phyloP scores from a whole-genome alignment of 2,888 invertebrate genomes.

The Bombylius major region DNA sequence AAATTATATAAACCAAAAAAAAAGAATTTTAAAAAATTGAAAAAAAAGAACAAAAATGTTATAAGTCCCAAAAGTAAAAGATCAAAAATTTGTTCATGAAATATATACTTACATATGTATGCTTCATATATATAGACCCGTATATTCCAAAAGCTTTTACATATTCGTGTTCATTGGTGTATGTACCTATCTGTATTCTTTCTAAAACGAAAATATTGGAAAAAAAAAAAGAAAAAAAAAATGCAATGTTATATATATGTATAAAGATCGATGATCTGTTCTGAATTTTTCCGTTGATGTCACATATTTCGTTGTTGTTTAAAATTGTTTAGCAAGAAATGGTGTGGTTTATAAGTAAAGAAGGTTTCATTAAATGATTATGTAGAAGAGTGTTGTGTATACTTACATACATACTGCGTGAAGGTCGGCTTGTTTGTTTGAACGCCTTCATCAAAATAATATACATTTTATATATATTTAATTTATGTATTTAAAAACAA shows the following conservation, averaged over 20 bases:
- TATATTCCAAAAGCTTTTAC: no score
- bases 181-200: no score
- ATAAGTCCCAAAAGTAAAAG: not conserved
- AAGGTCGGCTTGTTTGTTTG: not conserved
- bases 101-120: not conserved
- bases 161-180: no score
- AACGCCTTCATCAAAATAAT: not conserved
- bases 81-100: not conserved
- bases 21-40: no score
- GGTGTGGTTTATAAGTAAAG: no score
- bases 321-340: not conserved
- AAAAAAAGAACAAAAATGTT: not conserved
- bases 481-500: no score
- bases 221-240: no score
- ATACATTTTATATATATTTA: not conserved
- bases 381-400: no score
- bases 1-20: not conserved
- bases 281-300: not conserved
- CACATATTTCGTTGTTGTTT: no score
- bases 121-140: no score
- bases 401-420: no score
- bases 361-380: not conserved
- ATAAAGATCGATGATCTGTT: slow-evolving; percentile 5
- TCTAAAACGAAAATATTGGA: no score
- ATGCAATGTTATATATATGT: not conserved